Conservation (phyloP, 2,888 invertebrate species). For the Idaea dimidiata region DNA sequence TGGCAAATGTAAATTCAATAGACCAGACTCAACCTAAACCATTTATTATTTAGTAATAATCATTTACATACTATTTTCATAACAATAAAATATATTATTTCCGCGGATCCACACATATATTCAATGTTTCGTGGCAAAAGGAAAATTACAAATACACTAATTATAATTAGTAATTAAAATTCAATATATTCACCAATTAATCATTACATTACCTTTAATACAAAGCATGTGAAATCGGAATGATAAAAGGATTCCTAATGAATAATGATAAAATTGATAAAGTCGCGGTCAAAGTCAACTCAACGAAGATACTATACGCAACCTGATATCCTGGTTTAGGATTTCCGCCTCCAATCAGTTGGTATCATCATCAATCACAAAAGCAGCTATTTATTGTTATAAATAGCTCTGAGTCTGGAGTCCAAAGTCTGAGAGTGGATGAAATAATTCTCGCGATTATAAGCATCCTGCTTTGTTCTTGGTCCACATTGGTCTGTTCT, state of each 20-base stretch:
- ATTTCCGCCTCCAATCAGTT: background rate
- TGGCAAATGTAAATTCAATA: no score
- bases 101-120: no score
- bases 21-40: no score
- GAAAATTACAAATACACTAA: background rate
- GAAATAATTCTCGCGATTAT: slow-evolving; percentile 43
- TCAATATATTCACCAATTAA: background rate
- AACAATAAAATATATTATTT: no score
- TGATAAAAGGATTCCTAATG: background rate
- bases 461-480: slow-evolving; percentile 39
- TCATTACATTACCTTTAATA: background rate
- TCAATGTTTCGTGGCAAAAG: background rate
- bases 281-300: background rate
- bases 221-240: background rate
- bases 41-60: no score
- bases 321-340: background rate
- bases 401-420: slow-evolving; percentile 16
- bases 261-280: background rate
- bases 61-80: no score
- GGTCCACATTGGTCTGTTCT: background rate
- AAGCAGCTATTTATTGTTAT: background rate
- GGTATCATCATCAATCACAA: background rate
- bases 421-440: slow-evolving; percentile 39
- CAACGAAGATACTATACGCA: background rate
- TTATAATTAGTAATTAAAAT: background rate